Evolutionary conservation across 2,888 invertebrate genomes (phyloP).

Genomic region (Synergus japonicus): DNA sequence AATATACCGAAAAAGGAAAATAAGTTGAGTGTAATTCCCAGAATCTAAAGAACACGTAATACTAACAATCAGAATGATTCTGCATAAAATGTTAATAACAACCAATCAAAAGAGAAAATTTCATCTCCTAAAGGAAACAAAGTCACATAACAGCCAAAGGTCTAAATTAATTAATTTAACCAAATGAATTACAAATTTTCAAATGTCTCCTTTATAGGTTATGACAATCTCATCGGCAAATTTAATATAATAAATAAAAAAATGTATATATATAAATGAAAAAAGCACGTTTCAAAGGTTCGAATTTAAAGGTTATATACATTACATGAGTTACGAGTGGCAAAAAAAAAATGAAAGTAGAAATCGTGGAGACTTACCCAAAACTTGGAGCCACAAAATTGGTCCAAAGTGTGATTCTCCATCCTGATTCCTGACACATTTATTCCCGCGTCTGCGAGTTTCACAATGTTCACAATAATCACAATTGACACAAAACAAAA

Average conservation of each 20-base stretch:
- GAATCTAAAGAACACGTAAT: background rate
- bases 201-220: background rate
- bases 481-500: constrained; percentile 26
- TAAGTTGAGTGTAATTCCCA: too few relatives aligned
- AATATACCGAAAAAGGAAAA: too few relatives aligned
- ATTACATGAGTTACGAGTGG: background rate
- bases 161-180: background rate
- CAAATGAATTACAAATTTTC: background rate
- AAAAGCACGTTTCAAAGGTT: background rate
- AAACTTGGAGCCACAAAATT: constrained; percentile 88
- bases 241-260: too few relatives aligned
- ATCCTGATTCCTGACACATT: constrained; percentile 68
- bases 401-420: constrained; percentile 83
- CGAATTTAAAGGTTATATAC: background rate
- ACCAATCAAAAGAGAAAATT: background rate
- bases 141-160: background rate
- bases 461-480: constrained; percentile 20
- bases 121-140: background rate
- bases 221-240: background rate
- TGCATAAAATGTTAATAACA: background rate
- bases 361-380: constrained; percentile 83
- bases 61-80: background rate
- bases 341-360: background rate
- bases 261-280: background rate
- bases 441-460: constrained; percentile 31